phyloP scores from a whole-genome alignment of 35 echinoderm and acorn worm genomes.

The Apostichopus japonicus region DNA sequence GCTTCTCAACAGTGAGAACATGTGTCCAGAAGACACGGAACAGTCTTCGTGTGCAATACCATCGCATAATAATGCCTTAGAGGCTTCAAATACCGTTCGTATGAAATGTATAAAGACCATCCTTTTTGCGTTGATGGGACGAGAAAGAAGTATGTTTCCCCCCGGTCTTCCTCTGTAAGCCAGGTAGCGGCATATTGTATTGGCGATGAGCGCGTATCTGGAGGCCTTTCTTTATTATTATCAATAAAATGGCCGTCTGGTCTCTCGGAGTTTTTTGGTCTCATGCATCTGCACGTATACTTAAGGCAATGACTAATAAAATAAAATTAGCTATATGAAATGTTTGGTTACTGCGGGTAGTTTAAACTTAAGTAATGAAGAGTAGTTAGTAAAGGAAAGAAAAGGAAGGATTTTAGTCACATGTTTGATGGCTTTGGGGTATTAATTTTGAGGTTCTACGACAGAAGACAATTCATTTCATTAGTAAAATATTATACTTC shows the following conservation, averaged over 20 bases:
- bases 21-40: conserved; percentile 16
- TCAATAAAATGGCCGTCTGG: conserved; percentile 10
- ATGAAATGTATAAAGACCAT: neutral
- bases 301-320: conserved; percentile 24
- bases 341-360: conserved; percentile 17
- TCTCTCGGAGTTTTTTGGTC: neutral
- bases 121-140: neutral
- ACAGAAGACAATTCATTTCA: neutral
- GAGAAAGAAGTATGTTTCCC: conserved; percentile 17
- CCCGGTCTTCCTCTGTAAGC: conserved; percentile 19
- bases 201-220: conserved; percentile 3
- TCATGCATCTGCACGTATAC: conserved; percentile 12
- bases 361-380: neutral
- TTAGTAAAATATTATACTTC: neutral
- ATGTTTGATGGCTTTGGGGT: neutral
- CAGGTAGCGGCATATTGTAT: conserved; percentile 46
- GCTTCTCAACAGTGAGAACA: conserved; percentile 1
- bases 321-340: conserved; percentile 25
- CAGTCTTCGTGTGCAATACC: neutral
- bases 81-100: neutral
- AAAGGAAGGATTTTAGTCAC: neutral
- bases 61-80: conserved; percentile 39
- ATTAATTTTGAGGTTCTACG: neutral
- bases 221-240: conserved; percentile 5
- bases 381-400: neutral